These are phyloP conservation scores for Zaprionus obscuricornis DNA, from an alignment of 2,888 invertebrate species.

Conservation along the genomic window DNA sequence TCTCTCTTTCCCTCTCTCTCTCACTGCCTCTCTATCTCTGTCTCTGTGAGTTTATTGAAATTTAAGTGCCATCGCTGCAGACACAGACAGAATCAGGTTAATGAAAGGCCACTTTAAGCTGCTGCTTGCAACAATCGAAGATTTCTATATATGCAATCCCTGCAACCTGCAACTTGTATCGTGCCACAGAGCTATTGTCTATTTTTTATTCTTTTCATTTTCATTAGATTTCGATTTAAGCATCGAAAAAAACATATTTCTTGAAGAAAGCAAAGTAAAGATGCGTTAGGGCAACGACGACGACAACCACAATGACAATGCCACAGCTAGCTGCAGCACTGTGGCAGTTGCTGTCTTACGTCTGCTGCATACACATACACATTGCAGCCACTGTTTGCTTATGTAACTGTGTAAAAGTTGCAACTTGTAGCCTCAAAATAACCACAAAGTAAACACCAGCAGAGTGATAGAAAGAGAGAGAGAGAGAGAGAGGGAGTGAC, in stretches of 20 bases:
- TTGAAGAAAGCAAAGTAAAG: background rate
- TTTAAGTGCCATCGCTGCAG: conserved; percentile 41
- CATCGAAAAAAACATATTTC: conserved; percentile 14
- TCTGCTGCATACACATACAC: conserved; percentile 25
- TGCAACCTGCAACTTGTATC: conserved; percentile 19
- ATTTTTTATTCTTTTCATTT: conserved; percentile 45
- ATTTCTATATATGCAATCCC: too few species aligned
- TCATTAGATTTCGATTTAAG: conserved; percentile 65
- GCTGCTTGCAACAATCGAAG: too few species aligned
- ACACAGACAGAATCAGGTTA: conserved; percentile 41
- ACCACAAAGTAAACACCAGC: conserved; percentile 77
- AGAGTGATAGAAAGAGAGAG: conserved; percentile 46
- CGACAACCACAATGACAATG: conserved; percentile 28
- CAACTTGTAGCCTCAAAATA: conserved; percentile 77
- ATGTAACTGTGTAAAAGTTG: conserved; percentile 68
- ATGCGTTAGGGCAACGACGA: conserved; percentile 6
- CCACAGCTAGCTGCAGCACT: conserved; percentile 13
- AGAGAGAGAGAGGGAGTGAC: conserved; percentile 51
- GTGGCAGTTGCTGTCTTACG: conserved; percentile 9
- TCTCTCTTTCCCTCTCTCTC: too few species aligned
- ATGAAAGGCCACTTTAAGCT: conserved; percentile 53
- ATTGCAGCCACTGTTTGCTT: conserved; percentile 41
- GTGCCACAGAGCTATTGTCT: conserved; percentile 14
- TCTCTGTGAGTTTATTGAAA: conserved; percentile 50
- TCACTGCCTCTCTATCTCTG: too few species aligned